phyloP scores from a whole-genome alignment of 2,888 invertebrate genomes.

The Nomada lathburiana region DNA sequence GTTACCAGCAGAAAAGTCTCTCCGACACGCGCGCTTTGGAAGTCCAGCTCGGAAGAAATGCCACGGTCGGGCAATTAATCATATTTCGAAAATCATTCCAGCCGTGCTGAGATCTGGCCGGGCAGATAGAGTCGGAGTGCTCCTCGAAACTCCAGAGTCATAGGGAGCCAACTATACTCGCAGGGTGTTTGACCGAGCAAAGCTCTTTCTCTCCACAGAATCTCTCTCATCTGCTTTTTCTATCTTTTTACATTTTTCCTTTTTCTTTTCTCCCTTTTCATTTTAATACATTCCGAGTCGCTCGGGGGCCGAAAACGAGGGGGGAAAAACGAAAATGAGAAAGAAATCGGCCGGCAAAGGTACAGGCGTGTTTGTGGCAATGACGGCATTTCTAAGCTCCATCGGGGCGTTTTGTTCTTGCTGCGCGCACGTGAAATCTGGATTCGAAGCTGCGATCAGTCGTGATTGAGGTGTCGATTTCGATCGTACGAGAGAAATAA shows the following conservation, averaged over 20 bases:
- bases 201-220: conserved; percentile 70
- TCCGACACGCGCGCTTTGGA: conserved; percentile 49
- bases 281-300: conserved; percentile 59
- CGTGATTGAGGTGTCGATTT: conserved; percentile 27
- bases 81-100: conserved; percentile 84
- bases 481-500: conserved; percentile 21
- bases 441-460: not conserved
- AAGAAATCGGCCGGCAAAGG: conserved; percentile 28
- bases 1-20: conserved; percentile 66
- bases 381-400: conserved; percentile 12
- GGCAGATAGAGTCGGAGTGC: conserved; percentile 78
- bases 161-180: conserved; percentile 75
- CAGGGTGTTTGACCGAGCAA: conserved; percentile 73
- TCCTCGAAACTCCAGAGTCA: conserved; percentile 80
- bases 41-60: conserved; percentile 73
- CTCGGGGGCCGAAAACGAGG: not conserved
- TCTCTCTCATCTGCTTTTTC: conserved; percentile 43
- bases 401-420: not conserved
- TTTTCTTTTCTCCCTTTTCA: conserved; percentile 33
- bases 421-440: not conserved
- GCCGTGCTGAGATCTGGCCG: conserved; percentile 81
- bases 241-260: conserved; percentile 17
- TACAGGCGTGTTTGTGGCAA: not conserved
- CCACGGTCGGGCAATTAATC: conserved; percentile 83
- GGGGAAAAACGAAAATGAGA: conserved; percentile 30